Evolutionary conservation across 2,888 invertebrate genomes (phyloP), one percentile per base, ranked within the genome.

Genomic region (Pilophorus perplexus): DNA sequence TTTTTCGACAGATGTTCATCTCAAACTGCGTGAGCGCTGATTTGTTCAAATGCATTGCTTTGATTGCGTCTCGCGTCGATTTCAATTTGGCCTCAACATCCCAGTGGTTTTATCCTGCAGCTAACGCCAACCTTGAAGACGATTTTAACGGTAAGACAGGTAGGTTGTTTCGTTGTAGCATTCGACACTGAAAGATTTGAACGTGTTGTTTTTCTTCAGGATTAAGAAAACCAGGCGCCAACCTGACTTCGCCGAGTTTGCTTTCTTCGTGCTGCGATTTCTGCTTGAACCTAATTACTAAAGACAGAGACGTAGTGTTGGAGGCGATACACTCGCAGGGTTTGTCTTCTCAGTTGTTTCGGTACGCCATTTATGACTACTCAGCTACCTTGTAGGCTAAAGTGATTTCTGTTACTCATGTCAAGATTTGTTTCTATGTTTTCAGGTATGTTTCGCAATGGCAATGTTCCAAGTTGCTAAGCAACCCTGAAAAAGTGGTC

Each of bases 381-480:
- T 2, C 48, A 3, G 20, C 1, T 23, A 10, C 5, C n/a, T 1
- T 1, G 10, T n/a, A n/a, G n/a, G n/a, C n/a, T n/a, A n/a, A n/a
- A n/a, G n/a, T n/a, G n/a, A n/a, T n/a, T n/a, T n/a, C n/a, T n/a
- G n/a, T n/a, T n/a, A n/a, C n/a, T n/a, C n/a, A n/a, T n/a, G n/a
- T n/a, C n/a, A n/a, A n/a, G n/a, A n/a, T n/a, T n/a, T n/a, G n/a
- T n/a, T n/a, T n/a, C n/a, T n/a, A n/a, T n/a, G n/a, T n/a, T n/a
- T n/a, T 8, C 38, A 69, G 69, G 33, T 44, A 60, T 22, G 54
- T 69, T 12, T 38, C 52, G 10, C 52, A 37, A 18, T 69, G 69
- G 69, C 64, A 65, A 16, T 65, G 65, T 23, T 10, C 37, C 12
- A 40, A 65, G 10, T 44, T 44, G 8, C 37, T 69, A n/a, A 14